Evolutionary conservation across 2,888 invertebrate species (phyloP), one percentile per base, ranked within the genome.

Genomic region (Galerucella nymphaeae): DNA sequence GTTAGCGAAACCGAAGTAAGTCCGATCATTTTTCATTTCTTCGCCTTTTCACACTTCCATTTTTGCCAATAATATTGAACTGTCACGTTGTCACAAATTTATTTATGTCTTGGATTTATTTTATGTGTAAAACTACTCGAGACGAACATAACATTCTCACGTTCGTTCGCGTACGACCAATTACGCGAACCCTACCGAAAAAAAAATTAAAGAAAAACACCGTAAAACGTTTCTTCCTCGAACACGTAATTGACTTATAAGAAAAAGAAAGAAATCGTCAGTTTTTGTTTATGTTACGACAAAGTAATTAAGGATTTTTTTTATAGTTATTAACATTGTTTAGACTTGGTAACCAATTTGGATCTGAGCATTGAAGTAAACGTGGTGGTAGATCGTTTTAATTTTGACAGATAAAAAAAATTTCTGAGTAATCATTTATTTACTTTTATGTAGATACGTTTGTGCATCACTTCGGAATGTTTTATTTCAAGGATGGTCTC

Each of bases 11-110:
- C 9, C 50, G 8, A 16, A 16, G 18, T 16, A 16, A 53, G 8
- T 53, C 53, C 16, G 53, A 16, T 16, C n/a, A 53, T 53, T 18
- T 53, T 53, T 16, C 10, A 53, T 48, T 48, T 9, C 9, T 8
- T 10, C 18, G 18, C 9, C 10, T 10, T 2, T 18, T 9, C 18
- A 53, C 18, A 53, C 61, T 61, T 78, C 81, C 75, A 78, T 78
- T 82, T 81, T 80, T 75, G 73, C 80, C 79, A 80, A 78, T 78
- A 79, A 73, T 77, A 80, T 78, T 70, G 59, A 66, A 66, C 50
- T 66, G 71, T 66, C 71, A 64, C 70, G 59, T 73, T 73, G 76
- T 68, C 73, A 75, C 71, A 66, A 75, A 77, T 72, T 75, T 73
- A 72, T 78, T 77, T 78, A 67, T 77, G 77, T 75, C 74, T 75